Conservation (phyloP, 2,113 vertebrate genomes). For the Lichenostomus cassidix region DNA sequence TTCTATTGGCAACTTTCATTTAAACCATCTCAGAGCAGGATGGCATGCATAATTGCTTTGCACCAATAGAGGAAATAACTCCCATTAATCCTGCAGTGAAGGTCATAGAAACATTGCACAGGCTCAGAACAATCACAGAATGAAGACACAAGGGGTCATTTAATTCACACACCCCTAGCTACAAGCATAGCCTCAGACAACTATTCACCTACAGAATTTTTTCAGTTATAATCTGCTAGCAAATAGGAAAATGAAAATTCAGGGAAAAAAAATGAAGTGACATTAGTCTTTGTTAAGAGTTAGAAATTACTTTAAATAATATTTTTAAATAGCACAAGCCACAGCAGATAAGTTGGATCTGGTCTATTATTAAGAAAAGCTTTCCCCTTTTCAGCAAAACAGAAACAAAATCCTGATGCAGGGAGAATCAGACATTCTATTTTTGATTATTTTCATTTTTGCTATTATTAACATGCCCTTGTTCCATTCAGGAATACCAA, state of each 20-base stretch:
- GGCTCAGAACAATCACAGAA: slow-evolving; percentile 14
- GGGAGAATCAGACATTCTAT: background rate
- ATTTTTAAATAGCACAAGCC: background rate
- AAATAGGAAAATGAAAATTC: background rate
- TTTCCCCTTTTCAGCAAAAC: background rate
- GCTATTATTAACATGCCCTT: slow-evolving; percentile 15
- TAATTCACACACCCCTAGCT: background rate
- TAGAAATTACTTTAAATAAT: background rate
- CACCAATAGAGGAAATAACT: slow-evolving; percentile 43
- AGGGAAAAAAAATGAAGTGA: background rate
- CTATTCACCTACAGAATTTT: background rate
- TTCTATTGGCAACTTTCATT: slow-evolving; percentile 58
- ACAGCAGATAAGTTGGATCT: background rate
- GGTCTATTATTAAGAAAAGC: background rate
- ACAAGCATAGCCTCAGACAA: background rate
- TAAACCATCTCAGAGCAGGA: slow-evolving; percentile 51
- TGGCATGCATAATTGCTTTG: slow-evolving; percentile 51
- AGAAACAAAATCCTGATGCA: background rate
- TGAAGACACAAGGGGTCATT: background rate
- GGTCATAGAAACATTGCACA: slow-evolving; percentile 19
- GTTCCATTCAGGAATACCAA: slow-evolving; percentile 11
- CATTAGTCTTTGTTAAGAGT: background rate
- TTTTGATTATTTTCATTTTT: slow-evolving; percentile 45
- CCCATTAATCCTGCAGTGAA: slow-evolving; percentile 54
- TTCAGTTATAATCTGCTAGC: background rate